Conservation (phyloP, 1,140 invertebrate genomes). For the Trialeurodes vaporariorum region DNA sequence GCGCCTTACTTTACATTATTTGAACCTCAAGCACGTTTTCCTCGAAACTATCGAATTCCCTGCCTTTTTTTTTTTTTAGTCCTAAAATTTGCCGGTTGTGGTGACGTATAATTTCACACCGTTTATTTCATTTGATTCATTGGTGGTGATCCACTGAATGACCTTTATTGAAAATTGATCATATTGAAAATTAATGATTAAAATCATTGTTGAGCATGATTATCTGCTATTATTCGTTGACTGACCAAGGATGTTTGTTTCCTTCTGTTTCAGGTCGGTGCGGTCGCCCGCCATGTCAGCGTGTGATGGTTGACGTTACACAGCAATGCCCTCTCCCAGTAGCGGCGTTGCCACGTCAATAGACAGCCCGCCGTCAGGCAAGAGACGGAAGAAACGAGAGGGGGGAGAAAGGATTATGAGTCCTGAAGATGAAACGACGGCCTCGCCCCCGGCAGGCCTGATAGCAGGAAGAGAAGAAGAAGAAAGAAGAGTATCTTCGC, state of each 20-base stretch:
- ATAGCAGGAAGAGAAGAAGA: slow-evolving; percentile 29
- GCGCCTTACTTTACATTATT: too few species aligned
- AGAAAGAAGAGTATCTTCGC: slow-evolving; percentile 43
- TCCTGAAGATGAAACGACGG: slow-evolving; percentile 48
- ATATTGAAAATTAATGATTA: too few species aligned
- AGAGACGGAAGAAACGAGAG: not conserved
- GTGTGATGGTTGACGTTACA: not conserved
- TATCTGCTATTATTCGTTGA: too few species aligned
- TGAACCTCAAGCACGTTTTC: too few species aligned
- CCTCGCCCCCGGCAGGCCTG: slow-evolving; percentile 40
- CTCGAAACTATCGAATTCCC: too few species aligned
- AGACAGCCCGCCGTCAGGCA: not conserved
- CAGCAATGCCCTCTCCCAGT: not conserved
- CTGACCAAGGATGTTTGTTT: not conserved
- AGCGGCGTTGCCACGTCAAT: not conserved
- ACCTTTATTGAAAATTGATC: too few species aligned
- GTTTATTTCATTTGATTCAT: too few species aligned
- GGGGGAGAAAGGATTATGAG: slow-evolving; percentile 36
- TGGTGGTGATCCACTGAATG: too few species aligned
- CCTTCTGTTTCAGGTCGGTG: not conserved
- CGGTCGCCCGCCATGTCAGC: not conserved
- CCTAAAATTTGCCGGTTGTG: too few species aligned
- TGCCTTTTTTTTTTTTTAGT: too few species aligned
- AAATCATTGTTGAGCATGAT: too few species aligned
- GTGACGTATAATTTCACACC: too few species aligned